phyloP scores from a whole-genome alignment of 2,113 vertebrate species.

The Eulemur macaco region DNA sequence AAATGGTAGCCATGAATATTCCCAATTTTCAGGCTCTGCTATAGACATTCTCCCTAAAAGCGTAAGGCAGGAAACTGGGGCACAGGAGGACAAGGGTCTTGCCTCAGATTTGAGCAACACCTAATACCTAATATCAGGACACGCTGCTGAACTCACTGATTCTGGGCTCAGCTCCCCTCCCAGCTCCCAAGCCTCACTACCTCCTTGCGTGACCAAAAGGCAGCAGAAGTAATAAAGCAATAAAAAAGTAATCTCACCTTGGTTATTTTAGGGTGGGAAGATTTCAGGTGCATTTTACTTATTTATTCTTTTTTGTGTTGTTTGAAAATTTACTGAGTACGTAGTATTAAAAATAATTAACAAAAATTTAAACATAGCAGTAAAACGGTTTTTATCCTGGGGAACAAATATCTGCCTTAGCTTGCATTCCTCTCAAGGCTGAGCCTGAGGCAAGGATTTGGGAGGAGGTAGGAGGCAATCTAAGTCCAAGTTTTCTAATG shows the following conservation, averaged over 20 bases:
- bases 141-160: background rate
- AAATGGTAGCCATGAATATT: background rate
- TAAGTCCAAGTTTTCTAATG: background rate
- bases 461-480: background rate
- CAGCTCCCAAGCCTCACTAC: background rate
- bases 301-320: background rate
- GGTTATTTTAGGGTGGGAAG: background rate
- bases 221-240: background rate
- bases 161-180: background rate
- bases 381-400: background rate
- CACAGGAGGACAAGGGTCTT: background rate
- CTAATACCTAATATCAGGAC: background rate
- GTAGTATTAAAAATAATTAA: background rate
- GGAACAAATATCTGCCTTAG: background rate
- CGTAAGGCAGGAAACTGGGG: background rate
- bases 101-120: background rate
- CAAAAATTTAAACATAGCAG: background rate
- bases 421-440: background rate
- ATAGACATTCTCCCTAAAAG: background rate
- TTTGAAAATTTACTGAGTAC: background rate
- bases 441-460: background rate
- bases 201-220: background rate
- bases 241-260: background rate
- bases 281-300: conserved; percentile 18
- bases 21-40: background rate